Percentiles rank a stretch among this genome's conserved stretches.
These are phyloP conservation scores for Osmerus mordax DNA, from an alignment of 2,113 vertebrate species.

Conservation along the genomic window DNA sequence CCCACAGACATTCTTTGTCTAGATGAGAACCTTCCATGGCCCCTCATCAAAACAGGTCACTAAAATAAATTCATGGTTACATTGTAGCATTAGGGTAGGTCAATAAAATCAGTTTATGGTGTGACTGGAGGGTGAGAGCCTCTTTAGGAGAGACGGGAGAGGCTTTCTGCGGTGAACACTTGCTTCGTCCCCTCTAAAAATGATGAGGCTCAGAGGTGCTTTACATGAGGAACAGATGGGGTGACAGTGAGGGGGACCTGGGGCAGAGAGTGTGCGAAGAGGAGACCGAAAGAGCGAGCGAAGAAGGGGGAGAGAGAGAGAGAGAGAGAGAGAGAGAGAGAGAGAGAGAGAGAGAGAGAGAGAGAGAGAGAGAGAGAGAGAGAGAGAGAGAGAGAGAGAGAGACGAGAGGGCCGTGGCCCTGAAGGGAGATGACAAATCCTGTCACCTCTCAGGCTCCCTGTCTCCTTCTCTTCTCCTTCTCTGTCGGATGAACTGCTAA, in stretches of 20 bases:
- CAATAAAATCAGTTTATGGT: constrained; percentile 29
- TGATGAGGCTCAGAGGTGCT: constrained; percentile 54
- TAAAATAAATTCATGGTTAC: constrained; percentile 21
- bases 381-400: neutral
- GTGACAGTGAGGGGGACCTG: constrained; percentile 43
- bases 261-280: constrained; percentile 42
- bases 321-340: constrained; percentile 35
- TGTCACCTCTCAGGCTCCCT: constrained; percentile 42
- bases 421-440: constrained; percentile 53
- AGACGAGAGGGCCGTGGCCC: constrained; percentile 16
- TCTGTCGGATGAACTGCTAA: constrained; percentile 39
- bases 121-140: constrained; percentile 8
- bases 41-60: constrained; percentile 1
- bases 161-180: constrained; percentile 12
- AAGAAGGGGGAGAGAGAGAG: constrained; percentile 36
- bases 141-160: neutral
- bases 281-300: constrained; percentile 39
- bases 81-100: neutral
- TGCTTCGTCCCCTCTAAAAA: constrained; percentile 33
- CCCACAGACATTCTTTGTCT: no score
- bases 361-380: constrained; percentile 1
- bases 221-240: constrained; percentile 63
- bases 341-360: constrained; percentile 35
- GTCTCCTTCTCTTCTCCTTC: constrained; percentile 41
- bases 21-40: neutral